Evolutionary conservation across 2,888 invertebrate genomes (phyloP).

Genomic region (Arge pagana): DNA sequence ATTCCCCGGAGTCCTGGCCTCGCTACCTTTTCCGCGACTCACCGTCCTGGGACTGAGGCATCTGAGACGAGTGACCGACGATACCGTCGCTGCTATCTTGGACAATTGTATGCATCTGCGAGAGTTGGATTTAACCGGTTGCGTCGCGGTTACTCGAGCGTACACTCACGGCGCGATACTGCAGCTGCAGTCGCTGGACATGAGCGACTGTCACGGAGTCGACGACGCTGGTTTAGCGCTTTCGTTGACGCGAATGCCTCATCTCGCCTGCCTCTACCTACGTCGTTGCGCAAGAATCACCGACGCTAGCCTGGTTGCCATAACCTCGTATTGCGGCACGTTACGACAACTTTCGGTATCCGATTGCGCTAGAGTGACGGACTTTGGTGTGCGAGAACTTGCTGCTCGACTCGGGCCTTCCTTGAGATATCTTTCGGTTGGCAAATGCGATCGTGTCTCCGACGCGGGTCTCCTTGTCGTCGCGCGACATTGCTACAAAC

Average conservation of each 20-base stretch:
- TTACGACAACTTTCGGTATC: constrained; percentile 88
- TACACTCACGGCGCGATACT: constrained; percentile 56
- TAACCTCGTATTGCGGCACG: constrained; percentile 85
- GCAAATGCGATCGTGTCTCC: constrained; percentile 90
- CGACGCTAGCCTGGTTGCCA: constrained; percentile 88
- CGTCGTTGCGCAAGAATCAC: constrained; percentile 87
- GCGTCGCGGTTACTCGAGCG: constrained; percentile 42
- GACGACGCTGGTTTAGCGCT: constrained; percentile 84
- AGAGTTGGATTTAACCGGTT: constrained; percentile 49
- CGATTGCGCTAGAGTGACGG: constrained; percentile 87
- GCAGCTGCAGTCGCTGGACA: constrained; percentile 83
- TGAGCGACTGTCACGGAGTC: constrained; percentile 85
- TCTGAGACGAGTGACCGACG: constrained; percentile 44
- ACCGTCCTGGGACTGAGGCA: constrained; percentile 56
- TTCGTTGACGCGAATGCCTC: constrained; percentile 85
- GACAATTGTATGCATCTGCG: constrained; percentile 46
- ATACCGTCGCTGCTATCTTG: constrained; percentile 44
- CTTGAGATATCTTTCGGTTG: constrained; percentile 89
- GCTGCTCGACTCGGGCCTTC: constrained; percentile 83
- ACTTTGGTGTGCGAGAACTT: constrained; percentile 88
- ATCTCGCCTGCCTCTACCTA: constrained; percentile 84
- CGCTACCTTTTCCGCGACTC: constrained; percentile 47
- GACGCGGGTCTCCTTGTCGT: constrained; percentile 89
- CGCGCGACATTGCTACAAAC: constrained; percentile 84
- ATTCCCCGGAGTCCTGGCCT: constrained; percentile 42